These are phyloP conservation scores for Drosophila athabasca DNA, from an alignment of 1,140 invertebrate species.

Conservation along the genomic window DNA sequence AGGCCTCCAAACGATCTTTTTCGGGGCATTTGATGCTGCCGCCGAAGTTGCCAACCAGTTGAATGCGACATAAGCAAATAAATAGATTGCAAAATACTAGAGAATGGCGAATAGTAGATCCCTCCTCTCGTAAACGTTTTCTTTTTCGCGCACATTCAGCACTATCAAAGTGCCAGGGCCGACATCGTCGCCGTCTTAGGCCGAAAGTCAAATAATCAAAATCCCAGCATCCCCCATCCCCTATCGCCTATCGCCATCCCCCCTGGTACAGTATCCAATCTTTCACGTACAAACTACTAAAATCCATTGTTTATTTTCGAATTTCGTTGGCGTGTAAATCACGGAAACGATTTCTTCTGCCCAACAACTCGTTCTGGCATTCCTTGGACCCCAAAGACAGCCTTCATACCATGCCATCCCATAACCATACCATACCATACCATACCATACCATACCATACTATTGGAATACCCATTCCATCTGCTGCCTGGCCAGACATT, in stretches of 20 bases:
- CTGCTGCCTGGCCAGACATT: constrained; percentile 71
- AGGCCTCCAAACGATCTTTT: constrained; percentile 43
- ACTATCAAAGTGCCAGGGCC: constrained; percentile 74
- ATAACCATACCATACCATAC: no score
- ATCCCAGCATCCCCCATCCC: not conserved
- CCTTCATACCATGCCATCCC: not conserved
- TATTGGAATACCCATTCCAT: constrained; percentile 10
- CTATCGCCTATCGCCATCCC: not conserved
- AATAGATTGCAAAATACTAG: constrained; percentile 47
- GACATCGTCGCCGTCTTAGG: constrained; percentile 42
- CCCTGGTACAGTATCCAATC: constrained; percentile 22
- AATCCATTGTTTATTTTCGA: constrained; percentile 76
- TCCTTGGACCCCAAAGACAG: constrained; percentile 10
- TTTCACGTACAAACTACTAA: constrained; percentile 57
- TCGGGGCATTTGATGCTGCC: constrained; percentile 75
- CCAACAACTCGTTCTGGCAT: constrained; percentile 56
- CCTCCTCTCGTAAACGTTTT: not conserved
- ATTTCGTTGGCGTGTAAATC: constrained; percentile 77
- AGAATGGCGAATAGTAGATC: constrained; percentile 31
- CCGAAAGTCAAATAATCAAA: constrained; percentile 70
- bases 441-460: constrained; percentile 6
- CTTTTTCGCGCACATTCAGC: constrained; percentile 64
- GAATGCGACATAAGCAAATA: constrained; percentile 76
- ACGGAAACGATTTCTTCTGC: constrained; percentile 67
- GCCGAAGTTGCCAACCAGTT: constrained; percentile 71